phyloP scores from a whole-genome alignment of 1,140 invertebrate species.

The Vanessa tameamea region DNA sequence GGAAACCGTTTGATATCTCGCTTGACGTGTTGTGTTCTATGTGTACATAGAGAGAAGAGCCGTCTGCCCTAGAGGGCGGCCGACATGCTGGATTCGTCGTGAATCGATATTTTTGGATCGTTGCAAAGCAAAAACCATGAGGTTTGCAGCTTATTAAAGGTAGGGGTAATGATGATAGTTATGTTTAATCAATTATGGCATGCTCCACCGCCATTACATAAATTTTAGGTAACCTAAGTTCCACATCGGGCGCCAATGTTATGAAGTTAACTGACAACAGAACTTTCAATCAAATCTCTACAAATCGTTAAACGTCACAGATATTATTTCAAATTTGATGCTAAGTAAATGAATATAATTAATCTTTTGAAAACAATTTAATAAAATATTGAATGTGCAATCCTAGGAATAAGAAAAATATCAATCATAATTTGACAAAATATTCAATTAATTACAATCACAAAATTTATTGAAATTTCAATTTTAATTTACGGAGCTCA shows the following conservation, averaged over 20 bases:
- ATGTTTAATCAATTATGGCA: slow-evolving; percentile 34
- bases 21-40: slow-evolving; percentile 80
- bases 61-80: slow-evolving; percentile 77
- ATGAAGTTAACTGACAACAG: slow-evolving; percentile 14
- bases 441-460: too few species aligned
- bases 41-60: slow-evolving; percentile 77
- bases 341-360: too few species aligned
- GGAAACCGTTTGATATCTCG: slow-evolving; percentile 79
- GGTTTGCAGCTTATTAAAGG: slow-evolving; percentile 74
- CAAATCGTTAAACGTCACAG: background rate
- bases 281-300: background rate
- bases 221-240: slow-evolving; percentile 18
- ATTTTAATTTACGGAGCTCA: too few species aligned
- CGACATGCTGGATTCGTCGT: slow-evolving; percentile 79
- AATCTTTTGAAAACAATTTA: background rate
- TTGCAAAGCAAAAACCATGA: slow-evolving; percentile 75
- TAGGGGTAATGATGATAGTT: slow-evolving; percentile 61
- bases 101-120: slow-evolving; percentile 80
- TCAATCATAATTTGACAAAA: too few species aligned
- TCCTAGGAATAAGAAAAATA: too few species aligned
- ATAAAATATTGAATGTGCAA: too few species aligned
- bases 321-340: background rate
- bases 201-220: slow-evolving; percentile 26
- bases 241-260: slow-evolving; percentile 45
- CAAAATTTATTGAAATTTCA: too few species aligned